Base-by-base conservation (phyloP, 2,113 vertebrate species). In the Amphilophus citrinellus region DNA sequence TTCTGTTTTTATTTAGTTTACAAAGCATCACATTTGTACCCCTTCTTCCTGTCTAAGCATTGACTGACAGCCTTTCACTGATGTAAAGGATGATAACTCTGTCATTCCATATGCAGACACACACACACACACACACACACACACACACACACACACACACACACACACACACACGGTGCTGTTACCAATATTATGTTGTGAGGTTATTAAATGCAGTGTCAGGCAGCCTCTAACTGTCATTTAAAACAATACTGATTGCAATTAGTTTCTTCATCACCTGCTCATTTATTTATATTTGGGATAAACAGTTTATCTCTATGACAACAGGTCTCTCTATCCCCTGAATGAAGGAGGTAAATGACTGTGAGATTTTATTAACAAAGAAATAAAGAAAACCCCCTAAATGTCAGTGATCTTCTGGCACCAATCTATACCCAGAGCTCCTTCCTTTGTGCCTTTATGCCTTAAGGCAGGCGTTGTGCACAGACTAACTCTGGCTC, bases 251-350 rank as follows among this genome's bases (percentile, higher is more conserved):
- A 56, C 42, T 61, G 44, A 84, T 73, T 61, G 0, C 32, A 39
- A 84, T 79, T 61, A 56, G 20, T 39, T 53, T 84, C 30, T 39
- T 83, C 17, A 14, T 77, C 17, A 20, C 27, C 59, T 56, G 18
- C 18, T 82, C 10, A 61, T 62, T 15, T 82, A 59, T 83, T 65
- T 14, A 60, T 47, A 57, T 58, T 27, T 65, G 0, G 0, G 53
- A 59, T 65, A 32, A 77, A n/a, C 27, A 11, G 10, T 61, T 60
- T 27, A 27, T 71, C 35, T 60, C 3, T 15, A 17, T 30, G 24
- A 7, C 13, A 47, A 17, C 37, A 32, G 63, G 18, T 17, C 15
- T 47, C 0, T 2, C 30, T 60, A 3, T 47, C 4, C 3, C 24
- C 39, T 1, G 0, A 61, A 30, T 50, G 1, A 44, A 32, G 13